These are phyloP conservation scores for Tenebrio molitor DNA, from an alignment of 1,140 invertebrate species.

Conservation along the genomic window DNA sequence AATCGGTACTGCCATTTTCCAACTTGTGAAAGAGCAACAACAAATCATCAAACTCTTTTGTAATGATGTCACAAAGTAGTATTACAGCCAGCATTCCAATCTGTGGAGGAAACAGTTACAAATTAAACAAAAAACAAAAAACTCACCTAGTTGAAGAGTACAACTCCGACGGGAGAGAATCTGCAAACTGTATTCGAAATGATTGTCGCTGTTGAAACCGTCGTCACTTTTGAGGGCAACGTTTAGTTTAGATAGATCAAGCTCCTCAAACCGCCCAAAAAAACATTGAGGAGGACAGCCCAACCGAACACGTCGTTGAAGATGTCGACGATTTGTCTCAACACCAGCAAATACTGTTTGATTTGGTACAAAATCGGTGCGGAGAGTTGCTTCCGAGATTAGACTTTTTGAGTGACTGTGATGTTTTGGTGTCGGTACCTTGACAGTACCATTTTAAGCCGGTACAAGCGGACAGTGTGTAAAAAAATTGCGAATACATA, in stretches of 20 bases:
- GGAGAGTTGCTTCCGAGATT: too few relatives aligned
- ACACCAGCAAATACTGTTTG: background rate
- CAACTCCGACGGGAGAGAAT: background rate
- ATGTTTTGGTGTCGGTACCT: background rate
- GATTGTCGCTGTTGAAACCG: background rate
- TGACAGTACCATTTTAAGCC: background rate
- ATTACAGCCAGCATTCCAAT: background rate
- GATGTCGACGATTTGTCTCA: background rate
- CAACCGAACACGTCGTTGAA: constrained; percentile 10
- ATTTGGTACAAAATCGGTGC: background rate
- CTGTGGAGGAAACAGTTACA: background rate
- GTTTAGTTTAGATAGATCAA: constrained; percentile 12
- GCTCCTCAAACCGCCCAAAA: background rate
- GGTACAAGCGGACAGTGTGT: background rate
- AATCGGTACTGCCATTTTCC: background rate
- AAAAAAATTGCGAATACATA: background rate
- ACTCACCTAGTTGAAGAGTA: background rate
- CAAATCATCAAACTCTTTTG: constrained; percentile 1
- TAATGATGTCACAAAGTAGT: background rate
- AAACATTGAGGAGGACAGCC: background rate
- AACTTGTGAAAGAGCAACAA: background rate
- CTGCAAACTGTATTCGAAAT: background rate
- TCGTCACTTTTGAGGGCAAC: background rate
- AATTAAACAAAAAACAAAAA: background rate
- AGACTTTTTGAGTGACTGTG: too few relatives aligned